Conservation (phyloP, 2,113 vertebrate species). For the Alces alces region DNA sequence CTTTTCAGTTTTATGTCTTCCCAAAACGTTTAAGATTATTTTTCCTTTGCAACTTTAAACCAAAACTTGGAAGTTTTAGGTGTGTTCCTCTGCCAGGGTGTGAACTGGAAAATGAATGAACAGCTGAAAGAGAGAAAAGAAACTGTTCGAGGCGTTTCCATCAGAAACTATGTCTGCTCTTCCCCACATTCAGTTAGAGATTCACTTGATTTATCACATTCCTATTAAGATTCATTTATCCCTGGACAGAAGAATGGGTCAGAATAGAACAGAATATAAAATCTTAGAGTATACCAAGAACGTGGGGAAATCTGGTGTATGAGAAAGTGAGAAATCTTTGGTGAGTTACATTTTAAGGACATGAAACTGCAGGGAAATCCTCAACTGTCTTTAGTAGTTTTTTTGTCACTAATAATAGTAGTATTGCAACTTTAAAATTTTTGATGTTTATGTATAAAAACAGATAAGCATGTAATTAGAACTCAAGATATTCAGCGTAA, state of each 20-base stretch:
- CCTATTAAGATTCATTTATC: not conserved
- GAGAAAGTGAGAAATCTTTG: not conserved
- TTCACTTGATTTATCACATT: not conserved
- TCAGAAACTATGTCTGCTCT: not conserved
- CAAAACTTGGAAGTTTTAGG: not conserved
- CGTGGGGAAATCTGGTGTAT: not conserved
- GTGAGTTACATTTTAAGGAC: not conserved
- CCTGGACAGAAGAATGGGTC: not conserved
- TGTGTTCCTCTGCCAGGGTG: not conserved
- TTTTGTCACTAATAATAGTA: not conserved
- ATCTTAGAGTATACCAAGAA: not conserved
- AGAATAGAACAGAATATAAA: not conserved
- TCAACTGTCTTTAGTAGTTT: not conserved
- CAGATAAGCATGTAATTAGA: not conserved
- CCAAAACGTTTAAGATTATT: conserved; percentile 52
- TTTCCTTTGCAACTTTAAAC: conserved; percentile 12
- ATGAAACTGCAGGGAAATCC: not conserved
- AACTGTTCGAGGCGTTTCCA: not conserved
- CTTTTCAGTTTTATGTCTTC: conserved; percentile 50
- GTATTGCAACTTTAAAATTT: not conserved
- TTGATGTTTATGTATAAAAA: not conserved
- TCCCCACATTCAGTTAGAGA: not conserved
- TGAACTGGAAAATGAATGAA: not conserved
- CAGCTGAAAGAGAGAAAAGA: not conserved
- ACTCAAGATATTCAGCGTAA: not conserved